Conservation (phyloP, 2,888 invertebrate genomes). For the Liposcelis brunnea region DNA sequence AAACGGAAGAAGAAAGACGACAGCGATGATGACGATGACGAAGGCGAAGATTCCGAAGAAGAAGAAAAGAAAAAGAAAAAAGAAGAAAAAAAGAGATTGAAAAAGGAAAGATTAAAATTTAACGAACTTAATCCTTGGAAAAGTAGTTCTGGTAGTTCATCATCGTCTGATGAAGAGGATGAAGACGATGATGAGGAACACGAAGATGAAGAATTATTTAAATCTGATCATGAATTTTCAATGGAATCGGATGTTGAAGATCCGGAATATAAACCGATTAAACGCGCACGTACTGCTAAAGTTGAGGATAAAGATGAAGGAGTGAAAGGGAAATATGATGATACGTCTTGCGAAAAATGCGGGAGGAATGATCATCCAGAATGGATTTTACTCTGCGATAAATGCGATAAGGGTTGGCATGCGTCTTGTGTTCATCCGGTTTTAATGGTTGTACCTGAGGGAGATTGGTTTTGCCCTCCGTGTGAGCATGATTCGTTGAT, state of each 20-base stretch:
- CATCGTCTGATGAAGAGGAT: slow-evolving; percentile 26
- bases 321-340: slow-evolving; percentile 27
- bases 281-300: slow-evolving; percentile 68
- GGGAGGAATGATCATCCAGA: slow-evolving; percentile 86
- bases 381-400: slow-evolving; percentile 92
- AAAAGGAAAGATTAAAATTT: slow-evolving; percentile 26
- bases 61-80: slow-evolving; percentile 21
- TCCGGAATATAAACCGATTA: slow-evolving; percentile 48
- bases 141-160: slow-evolving; percentile 34
- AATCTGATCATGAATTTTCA: slow-evolving; percentile 72
- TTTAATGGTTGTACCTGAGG: slow-evolving; percentile 85
- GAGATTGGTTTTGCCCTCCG: slow-evolving; percentile 95
- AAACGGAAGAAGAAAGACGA: slow-evolving; percentile 29
- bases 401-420: slow-evolving; percentile 94
- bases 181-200: slow-evolving; percentile 32
- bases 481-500: slow-evolving; percentile 79
- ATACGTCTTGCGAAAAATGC: slow-evolving; percentile 78
- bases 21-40: slow-evolving; percentile 23
- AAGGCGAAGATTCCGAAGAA: slow-evolving; percentile 30
- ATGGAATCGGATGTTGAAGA: slow-evolving; percentile 72
- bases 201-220: slow-evolving; percentile 22
- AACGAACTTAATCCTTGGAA: slow-evolving; percentile 37
- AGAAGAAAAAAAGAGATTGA: slow-evolving; percentile 26
- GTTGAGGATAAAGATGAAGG: slow-evolving; percentile 25
- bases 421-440: slow-evolving; percentile 87